Evolutionary conservation across 2,113 vertebrate species (phyloP).

Genomic region (Callipepla squamata): DNA sequence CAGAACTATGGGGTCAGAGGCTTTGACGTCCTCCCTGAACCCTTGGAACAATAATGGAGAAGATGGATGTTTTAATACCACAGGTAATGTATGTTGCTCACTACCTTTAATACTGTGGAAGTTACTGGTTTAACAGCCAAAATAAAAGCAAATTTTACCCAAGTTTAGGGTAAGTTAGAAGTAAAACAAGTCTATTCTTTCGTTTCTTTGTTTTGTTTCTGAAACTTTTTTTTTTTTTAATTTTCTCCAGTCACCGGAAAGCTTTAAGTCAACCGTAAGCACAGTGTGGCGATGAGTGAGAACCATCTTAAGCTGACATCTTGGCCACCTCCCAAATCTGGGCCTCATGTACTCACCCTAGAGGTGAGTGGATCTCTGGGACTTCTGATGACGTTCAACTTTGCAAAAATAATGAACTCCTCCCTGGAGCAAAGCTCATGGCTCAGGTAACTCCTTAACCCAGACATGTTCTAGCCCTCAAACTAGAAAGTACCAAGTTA

Average conservation of each 20-base stretch:
- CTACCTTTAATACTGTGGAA: not conserved
- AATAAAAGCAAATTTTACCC: not conserved
- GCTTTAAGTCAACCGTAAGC: constrained; percentile 4
- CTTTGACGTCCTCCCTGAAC: not conserved
- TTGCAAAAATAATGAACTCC: not conserved
- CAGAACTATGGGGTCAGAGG: not conserved
- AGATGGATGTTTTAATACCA: not conserved
- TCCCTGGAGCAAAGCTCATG: not conserved
- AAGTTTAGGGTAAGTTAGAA: not conserved
- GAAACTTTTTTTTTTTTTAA: not conserved
- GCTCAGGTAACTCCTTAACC: not conserved
- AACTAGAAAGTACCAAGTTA: not conserved
- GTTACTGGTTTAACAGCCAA: not conserved
- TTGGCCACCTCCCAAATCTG: not conserved
- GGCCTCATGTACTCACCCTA: not conserved
- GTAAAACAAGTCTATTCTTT: not conserved
- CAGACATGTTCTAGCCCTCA: not conserved
- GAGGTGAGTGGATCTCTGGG: not conserved
- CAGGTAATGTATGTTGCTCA: not conserved
- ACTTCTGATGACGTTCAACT: not conserved
- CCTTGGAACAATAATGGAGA: not conserved
- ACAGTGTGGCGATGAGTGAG: not conserved
- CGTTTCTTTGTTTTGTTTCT: constrained; percentile 3
- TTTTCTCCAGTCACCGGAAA: not conserved
- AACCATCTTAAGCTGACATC: not conserved